Evolutionary conservation across 1,140 invertebrate species (phyloP), one percentile per base, ranked within the genome.

Genomic region (Drosophila rufa): DNA sequence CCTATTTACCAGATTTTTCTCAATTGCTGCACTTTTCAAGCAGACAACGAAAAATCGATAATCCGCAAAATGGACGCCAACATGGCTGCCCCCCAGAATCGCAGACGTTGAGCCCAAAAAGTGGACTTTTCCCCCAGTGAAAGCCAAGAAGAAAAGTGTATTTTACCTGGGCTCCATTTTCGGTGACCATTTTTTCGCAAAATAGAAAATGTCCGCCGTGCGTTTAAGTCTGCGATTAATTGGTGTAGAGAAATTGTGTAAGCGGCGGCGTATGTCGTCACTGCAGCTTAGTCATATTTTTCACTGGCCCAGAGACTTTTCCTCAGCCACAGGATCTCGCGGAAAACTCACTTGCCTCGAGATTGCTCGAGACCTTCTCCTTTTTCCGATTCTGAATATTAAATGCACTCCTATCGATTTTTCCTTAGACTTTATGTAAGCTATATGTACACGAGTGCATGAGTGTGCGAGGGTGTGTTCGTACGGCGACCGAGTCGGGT

Each of bases 81-180:
- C 79, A 92, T 92, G 91, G 91, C 90, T 83, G 91, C 80, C 79
- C 75, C 65, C 46, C 51, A 19, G 60, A 70, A 67, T 46, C 42
- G 64, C 15, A 14, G 56, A 73, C 65, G 40, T 43, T 80, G 53
- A n/a, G 27, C 19, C 11, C 48, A 45, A 82, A 82, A 81, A 82
- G 47, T 58, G 45, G 12, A 4, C 30, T 45, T 55, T 55, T 15
- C 1, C n/a, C 30, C 33, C 57, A 47, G 12, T 50, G 51, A 61
- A 68, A 86, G 25, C 14, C 4, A 69, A 64, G 50, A 46, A 19
- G 22, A 58, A 67, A 76, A 25, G 27, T 33, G 51, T 30, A 57
- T 55, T 51, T 77, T 93, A 93, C 92, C 92, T 93, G 92, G 62
- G 90, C 91, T 89, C 91, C 92, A 80, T 93, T 93, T 86, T 93